These are phyloP conservation scores for Gobio gobio DNA, from an alignment of 2,113 vertebrate genomes.

Conservation along the genomic window DNA sequence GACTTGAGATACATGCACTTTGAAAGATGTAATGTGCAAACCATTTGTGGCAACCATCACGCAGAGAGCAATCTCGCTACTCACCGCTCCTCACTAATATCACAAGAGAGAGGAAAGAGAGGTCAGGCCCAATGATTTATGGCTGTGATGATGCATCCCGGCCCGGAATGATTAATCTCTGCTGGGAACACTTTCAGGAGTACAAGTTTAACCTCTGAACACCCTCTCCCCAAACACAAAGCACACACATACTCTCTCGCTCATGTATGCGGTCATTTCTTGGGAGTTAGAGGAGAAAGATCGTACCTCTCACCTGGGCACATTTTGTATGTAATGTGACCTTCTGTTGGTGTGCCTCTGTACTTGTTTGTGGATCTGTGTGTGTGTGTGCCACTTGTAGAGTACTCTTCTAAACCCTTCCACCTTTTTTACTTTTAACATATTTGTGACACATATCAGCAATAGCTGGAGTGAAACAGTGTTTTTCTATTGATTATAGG, in stretches of 20 bases:
- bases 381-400: neutral
- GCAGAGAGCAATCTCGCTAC: constrained; percentile 30
- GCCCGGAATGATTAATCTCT: constrained; percentile 82
- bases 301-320: constrained; percentile 59
- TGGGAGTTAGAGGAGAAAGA: constrained; percentile 42
- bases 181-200: constrained; percentile 81
- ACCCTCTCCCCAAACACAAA: constrained; percentile 56
- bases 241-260: constrained; percentile 38
- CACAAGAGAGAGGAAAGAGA: constrained; percentile 41
- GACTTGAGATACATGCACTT: constrained; percentile 19
- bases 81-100: constrained; percentile 36
- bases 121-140: constrained; percentile 82
- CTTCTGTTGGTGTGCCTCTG: constrained; percentile 63
- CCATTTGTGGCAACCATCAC: constrained; percentile 24
- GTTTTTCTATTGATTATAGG: constrained; percentile 37
- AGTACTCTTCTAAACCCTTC: neutral
- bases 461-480: neutral
- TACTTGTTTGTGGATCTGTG: neutral
- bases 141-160: constrained; percentile 75
- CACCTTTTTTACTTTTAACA: neutral
- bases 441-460: constrained; percentile 23
- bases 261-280: constrained; percentile 30
- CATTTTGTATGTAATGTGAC: constrained; percentile 57
- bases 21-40: constrained; percentile 29
- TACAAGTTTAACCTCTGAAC: constrained; percentile 81